These are phyloP conservation scores for Pseudachorutes palmiensis DNA, from an alignment of 1,140 invertebrate species.

Conservation along the genomic window DNA sequence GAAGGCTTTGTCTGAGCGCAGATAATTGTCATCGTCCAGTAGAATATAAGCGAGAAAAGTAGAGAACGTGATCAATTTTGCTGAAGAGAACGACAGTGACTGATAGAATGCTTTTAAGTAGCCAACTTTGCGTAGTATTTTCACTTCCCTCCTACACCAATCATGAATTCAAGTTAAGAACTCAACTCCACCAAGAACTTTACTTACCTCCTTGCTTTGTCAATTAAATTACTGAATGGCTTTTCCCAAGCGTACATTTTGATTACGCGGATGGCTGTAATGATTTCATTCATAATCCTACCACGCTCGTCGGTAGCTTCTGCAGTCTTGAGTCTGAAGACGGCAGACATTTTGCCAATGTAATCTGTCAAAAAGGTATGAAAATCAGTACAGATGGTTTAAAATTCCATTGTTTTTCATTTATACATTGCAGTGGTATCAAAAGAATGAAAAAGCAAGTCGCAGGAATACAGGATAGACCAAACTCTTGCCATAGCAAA, in stretches of 20 bases:
- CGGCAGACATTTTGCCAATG: slow-evolving; percentile 61
- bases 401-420: background rate
- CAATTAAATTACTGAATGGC: slow-evolving; percentile 49
- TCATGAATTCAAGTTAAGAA: no score
- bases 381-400: background rate
- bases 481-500: slow-evolving; percentile 46
- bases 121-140: slow-evolving; percentile 4
- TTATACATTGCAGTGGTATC: no score
- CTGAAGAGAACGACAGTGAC: slow-evolving; percentile 16
- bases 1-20: slow-evolving; percentile 62
- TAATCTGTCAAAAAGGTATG: no score
- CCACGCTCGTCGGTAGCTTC: slow-evolving; percentile 72
- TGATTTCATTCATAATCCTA: slow-evolving; percentile 78
- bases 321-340: slow-evolving; percentile 58
- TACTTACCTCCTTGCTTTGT: slow-evolving; percentile 9
- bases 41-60: slow-evolving; percentile 61
- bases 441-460: no score
- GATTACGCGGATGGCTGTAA: slow-evolving; percentile 72
- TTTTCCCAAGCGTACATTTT: slow-evolving; percentile 89
- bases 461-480: no score
- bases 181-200: no score
- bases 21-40: slow-evolving; percentile 48
- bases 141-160: slow-evolving; percentile 25
- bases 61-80: slow-evolving; percentile 62
- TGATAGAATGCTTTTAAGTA: slow-evolving; percentile 21